These are phyloP conservation scores for silkworm (Bombyx mori) DNA, from an alignment of 1,140 invertebrate genomes.

Conservation along the genomic window DNA sequence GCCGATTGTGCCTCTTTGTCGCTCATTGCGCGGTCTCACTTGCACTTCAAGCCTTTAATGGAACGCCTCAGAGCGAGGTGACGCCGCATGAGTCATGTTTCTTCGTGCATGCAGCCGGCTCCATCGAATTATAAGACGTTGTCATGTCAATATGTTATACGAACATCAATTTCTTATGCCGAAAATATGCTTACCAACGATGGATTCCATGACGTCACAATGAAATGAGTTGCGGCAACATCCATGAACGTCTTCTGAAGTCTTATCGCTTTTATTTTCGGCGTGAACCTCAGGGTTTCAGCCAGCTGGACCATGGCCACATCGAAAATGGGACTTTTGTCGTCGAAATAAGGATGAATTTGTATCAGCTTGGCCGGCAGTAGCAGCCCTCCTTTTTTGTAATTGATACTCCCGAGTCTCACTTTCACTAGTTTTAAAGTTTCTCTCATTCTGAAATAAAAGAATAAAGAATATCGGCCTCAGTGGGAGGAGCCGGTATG, in stretches of 20 bases:
- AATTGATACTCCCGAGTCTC: constrained; percentile 41
- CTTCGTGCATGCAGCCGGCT: no score
- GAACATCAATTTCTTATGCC: no score
- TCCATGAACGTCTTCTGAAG: constrained; percentile 16
- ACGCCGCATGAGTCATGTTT: no score
- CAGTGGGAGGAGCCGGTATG: no score
- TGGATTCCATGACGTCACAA: constrained; percentile 30
- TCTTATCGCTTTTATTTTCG: constrained; percentile 29
- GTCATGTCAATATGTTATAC: no score
- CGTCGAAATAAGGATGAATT: constrained; percentile 47
- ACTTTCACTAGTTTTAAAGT: constrained; percentile 29
- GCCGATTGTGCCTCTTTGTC: no score
- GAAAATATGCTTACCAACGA: no score
- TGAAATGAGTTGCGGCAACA: constrained; percentile 29
- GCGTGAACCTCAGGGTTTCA: constrained; percentile 22
- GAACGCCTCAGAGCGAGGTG: no score
- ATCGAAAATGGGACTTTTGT: constrained; percentile 37
- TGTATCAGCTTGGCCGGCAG: constrained; percentile 36
- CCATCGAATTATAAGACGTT: no score
- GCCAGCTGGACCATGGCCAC: constrained; percentile 38
- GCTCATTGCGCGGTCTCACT: no score
- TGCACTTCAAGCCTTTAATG: no score
- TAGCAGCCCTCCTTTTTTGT: constrained; percentile 38
- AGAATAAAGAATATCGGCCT: no score
- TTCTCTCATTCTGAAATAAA: constrained; percentile 32